Percentiles rank a stretch among this genome's conserved stretches.
Conservation (phyloP, 2,113 vertebrate genomes). For the Channa argus region DNA sequence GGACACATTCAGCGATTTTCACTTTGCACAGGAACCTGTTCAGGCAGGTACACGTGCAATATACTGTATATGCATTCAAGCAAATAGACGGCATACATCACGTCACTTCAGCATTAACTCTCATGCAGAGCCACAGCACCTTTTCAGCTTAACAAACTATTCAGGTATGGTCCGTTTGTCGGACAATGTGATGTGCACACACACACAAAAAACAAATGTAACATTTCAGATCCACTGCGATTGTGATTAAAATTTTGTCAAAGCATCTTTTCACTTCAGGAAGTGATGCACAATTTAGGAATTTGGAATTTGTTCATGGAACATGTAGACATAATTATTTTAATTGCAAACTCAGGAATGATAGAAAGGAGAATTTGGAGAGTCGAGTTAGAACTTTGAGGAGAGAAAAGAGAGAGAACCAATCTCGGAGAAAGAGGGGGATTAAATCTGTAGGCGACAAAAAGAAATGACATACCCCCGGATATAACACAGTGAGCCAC, state of each 20-base stretch:
- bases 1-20: conserved; percentile 39
- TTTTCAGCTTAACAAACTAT: conserved; percentile 23
- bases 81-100: not conserved
- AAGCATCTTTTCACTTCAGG: not conserved
- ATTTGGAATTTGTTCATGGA: not conserved
- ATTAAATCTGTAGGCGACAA: conserved; percentile 50
- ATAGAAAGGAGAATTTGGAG: not conserved
- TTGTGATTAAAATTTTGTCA: not conserved
- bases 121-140: not conserved
- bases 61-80: not conserved
- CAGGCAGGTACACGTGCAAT: conserved; percentile 2
- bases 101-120: conserved; percentile 6
- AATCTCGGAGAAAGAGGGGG: conserved; percentile 26
- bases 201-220: not conserved
- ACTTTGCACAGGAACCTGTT: conserved; percentile 43
- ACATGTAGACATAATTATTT: not conserved
- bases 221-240: not conserved
- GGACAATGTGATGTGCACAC: not conserved
- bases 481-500: conserved; percentile 43
- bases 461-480: conserved; percentile 44
- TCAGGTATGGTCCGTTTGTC: conserved; percentile 11
- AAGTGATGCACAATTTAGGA: not conserved
- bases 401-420: conserved; percentile 4
- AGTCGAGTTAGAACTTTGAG: not conserved
- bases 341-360: not conserved